A percentile compares a stretch with the other conserved stretches of the same genome.
Conservation (phyloP, 1,140 invertebrate species). For the Drosophila prosaltans region DNA sequence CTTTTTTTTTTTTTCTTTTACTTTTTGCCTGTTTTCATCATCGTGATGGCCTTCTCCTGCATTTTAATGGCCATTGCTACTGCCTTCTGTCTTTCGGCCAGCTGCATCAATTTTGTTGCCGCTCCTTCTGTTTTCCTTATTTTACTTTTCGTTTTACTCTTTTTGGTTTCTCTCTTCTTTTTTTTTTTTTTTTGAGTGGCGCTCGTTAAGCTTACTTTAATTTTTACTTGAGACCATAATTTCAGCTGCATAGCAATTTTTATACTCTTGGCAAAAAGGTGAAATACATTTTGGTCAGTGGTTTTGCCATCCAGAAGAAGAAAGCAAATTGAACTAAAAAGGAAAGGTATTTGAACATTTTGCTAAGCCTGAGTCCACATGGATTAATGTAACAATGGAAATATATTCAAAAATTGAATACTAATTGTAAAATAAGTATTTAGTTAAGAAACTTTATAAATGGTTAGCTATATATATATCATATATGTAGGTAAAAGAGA, state of each 20-base stretch:
- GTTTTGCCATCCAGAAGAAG: neutral
- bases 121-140: neutral
- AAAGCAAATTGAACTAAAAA: neutral
- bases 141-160: slow-evolving; percentile 4
- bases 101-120: slow-evolving; percentile 71
- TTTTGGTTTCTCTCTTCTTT: neutral
- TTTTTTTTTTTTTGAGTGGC: slow-evolving; percentile 29
- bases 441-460: too few relatives aligned
- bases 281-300: neutral
- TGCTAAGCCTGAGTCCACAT: too few relatives aligned
- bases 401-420: too few relatives aligned
- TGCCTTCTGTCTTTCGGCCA: slow-evolving; percentile 54
- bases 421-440: too few relatives aligned
- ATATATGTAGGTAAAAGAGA: too few relatives aligned
- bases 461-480: too few relatives aligned
- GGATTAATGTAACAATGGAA: too few relatives aligned
- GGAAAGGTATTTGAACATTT: neutral
- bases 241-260: slow-evolving; percentile 31
- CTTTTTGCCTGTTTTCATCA: slow-evolving; percentile 4
- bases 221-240: slow-evolving; percentile 75
- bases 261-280: slow-evolving; percentile 24
- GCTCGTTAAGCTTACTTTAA: slow-evolving; percentile 79
- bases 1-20: slow-evolving; percentile 21
- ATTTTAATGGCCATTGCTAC: slow-evolving; percentile 67
- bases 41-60: slow-evolving; percentile 38